A percentile compares a stretch with the other conserved stretches of the same genome.
These are phyloP conservation scores for Chiloscyllium plagiosum DNA, from an alignment of 2,113 vertebrate genomes.

Conservation along the genomic window DNA sequence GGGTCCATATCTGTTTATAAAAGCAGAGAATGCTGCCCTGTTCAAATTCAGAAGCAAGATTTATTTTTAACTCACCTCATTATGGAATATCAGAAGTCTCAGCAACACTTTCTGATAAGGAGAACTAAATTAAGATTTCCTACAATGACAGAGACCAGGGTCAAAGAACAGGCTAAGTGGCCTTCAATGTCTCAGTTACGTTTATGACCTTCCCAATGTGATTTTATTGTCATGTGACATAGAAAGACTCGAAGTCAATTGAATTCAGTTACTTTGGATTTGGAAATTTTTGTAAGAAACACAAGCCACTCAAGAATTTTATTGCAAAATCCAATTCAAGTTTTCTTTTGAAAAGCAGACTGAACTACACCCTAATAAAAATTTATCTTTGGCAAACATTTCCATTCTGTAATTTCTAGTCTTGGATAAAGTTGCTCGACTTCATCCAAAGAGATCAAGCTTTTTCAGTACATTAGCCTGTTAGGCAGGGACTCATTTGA, in stretches of 20 bases:
- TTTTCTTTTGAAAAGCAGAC: background rate
- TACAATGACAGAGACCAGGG: background rate
- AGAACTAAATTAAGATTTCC: background rate
- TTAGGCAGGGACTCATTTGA: background rate
- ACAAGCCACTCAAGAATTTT: background rate
- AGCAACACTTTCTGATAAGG: background rate
- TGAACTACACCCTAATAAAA: background rate
- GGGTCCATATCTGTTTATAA: slow-evolving; percentile 24
- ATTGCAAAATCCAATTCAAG: background rate
- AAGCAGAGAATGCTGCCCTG: slow-evolving; percentile 16
- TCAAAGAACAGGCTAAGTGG: background rate
- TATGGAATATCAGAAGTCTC: background rate
- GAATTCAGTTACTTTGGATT: background rate
- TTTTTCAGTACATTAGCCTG: background rate
- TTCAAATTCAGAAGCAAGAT: slow-evolving; percentile 24
- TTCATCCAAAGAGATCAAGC: background rate
- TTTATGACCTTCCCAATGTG: too few species aligned
- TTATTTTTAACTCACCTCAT: slow-evolving; percentile 2
- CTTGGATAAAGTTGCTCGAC: background rate
- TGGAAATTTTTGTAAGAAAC: background rate
- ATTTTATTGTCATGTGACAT: background rate
- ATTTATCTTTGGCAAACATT: background rate
- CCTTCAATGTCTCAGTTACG: background rate
- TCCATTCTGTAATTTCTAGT: background rate
- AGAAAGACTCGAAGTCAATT: background rate